These are phyloP conservation scores for Palythoa caribaeorum DNA, from an alignment of 92 coral and sea anemone genomes.

Conservation along the genomic window DNA sequence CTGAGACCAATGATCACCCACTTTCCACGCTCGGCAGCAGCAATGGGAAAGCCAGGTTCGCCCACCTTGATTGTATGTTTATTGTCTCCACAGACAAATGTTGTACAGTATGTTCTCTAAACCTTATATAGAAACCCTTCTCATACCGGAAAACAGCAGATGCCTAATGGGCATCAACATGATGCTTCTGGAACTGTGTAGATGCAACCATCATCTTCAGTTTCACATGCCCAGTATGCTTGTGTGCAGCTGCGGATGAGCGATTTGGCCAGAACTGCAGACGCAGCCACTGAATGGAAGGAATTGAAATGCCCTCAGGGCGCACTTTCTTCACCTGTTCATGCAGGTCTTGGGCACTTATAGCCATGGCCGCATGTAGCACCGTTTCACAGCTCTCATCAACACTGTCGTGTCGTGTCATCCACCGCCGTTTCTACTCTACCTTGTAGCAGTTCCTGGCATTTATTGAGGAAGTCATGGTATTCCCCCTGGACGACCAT, in stretches of 20 bases:
- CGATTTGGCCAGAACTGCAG: conserved; percentile 63
- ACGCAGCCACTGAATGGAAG: conserved; percentile 61
- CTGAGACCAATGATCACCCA: conserved; percentile 62
- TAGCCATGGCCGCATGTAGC: conserved; percentile 60
- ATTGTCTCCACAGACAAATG: conserved; percentile 67
- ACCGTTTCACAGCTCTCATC: conserved; percentile 40
- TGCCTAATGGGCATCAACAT: conserved; percentile 60
- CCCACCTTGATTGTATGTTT: conserved; percentile 72
- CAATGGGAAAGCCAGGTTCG: conserved; percentile 69
- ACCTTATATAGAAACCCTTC: conserved; percentile 47
- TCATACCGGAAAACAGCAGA: conserved; percentile 60
- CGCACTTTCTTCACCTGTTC: conserved; percentile 44
- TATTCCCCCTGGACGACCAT: conserved; percentile 47
- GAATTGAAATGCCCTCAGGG: conserved; percentile 56
- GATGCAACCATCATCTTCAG: conserved; percentile 67
- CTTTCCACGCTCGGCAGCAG: conserved; percentile 71
- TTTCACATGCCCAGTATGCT: conserved; percentile 55
- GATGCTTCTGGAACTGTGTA: conserved; percentile 58
- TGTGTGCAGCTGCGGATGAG: conserved; percentile 57
- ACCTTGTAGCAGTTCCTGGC: conserved; percentile 46
- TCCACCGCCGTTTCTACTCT: conserved; percentile 59
- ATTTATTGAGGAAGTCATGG: conserved; percentile 35
- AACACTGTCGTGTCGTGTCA: conserved; percentile 52
- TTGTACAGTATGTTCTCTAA: conserved; percentile 45
- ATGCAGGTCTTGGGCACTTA: conserved; percentile 66